Conservation (phyloP, 2,888 invertebrate genomes). For the Microchrysa polita region DNA sequence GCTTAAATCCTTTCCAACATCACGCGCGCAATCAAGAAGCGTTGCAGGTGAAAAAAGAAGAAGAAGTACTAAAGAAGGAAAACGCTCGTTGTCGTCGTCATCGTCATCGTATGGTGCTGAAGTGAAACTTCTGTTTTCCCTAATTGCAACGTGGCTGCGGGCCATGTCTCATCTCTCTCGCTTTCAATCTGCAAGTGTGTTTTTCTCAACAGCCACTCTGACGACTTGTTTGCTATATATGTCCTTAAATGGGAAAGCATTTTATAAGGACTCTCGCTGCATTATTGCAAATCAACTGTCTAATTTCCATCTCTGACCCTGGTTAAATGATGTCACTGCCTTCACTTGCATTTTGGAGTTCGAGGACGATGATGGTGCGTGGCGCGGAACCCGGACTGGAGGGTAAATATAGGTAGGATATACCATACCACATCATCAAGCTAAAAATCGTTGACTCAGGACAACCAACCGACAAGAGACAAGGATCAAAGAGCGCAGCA, state of each 20-base stretch:
- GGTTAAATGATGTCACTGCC: conserved; percentile 39
- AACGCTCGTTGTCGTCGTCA: too few species aligned
- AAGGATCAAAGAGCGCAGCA: conserved; percentile 1
- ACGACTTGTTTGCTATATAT: too few species aligned
- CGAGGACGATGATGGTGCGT: too few species aligned
- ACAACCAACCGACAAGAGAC: too few species aligned
- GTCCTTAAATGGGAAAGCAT: conserved; percentile 39
- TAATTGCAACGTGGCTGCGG: conserved; percentile 46
- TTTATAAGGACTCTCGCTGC: conserved; percentile 34
- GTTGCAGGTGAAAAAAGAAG: too few species aligned
- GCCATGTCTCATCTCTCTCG: too few species aligned
- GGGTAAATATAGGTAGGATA: background rate
- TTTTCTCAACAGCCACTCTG: conserved; percentile 42
- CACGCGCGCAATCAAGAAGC: too few species aligned
- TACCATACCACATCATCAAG: too few species aligned
- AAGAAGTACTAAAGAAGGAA: too few species aligned
- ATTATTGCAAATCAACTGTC: conserved; percentile 44
- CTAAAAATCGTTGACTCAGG: background rate
- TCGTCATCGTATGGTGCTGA: background rate
- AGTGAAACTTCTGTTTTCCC: conserved; percentile 41
- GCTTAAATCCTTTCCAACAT: too few species aligned
- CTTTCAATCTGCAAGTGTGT: conserved; percentile 25
- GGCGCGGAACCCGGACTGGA: too few species aligned
- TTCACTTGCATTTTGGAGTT: background rate
- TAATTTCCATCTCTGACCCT: conserved; percentile 40